phyloP scores from a whole-genome alignment of 2,113 vertebrate species.

The Cephalopholis sonnerati region DNA sequence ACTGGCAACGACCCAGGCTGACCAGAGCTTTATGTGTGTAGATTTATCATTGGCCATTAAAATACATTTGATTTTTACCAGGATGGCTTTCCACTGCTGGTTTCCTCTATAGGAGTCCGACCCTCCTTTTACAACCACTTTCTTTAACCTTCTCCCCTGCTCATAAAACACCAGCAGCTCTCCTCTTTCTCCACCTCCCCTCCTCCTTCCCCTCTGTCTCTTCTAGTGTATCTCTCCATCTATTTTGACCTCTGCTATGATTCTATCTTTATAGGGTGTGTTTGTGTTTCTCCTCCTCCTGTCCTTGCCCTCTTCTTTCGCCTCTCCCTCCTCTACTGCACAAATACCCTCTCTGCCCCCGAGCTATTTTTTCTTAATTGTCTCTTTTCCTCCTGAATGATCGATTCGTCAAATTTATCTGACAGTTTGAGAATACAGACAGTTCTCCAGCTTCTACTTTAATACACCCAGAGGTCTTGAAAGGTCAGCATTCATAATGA shows the following conservation, averaged over 20 bases:
- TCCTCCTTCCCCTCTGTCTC: constrained; percentile 11
- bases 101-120: constrained; percentile 60
- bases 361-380: constrained; percentile 65
- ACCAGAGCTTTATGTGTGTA: constrained; percentile 60
- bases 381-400: constrained; percentile 63
- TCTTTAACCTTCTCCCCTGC: constrained; percentile 78
- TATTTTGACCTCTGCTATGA: constrained; percentile 59
- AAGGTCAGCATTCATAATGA: constrained; percentile 33
- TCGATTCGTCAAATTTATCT: constrained; percentile 66
- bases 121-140: constrained; percentile 69
- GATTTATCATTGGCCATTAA: constrained; percentile 83
- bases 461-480: constrained; percentile 22
- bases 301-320: constrained; percentile 54
- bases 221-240: constrained; percentile 64
- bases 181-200: constrained; percentile 27
- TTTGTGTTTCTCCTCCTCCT: constrained; percentile 59
- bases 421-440: constrained; percentile 48
- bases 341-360: constrained; percentile 43
- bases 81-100: constrained; percentile 53
- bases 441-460: constrained; percentile 9
- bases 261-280: constrained; percentile 60
- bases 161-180: constrained; percentile 72
- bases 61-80: constrained; percentile 82
- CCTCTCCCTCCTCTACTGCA: constrained; percentile 26
- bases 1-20: constrained; percentile 43